Conservation (phyloP, 2,113 vertebrate genomes). For the Odobenus rosmarus region DNA sequence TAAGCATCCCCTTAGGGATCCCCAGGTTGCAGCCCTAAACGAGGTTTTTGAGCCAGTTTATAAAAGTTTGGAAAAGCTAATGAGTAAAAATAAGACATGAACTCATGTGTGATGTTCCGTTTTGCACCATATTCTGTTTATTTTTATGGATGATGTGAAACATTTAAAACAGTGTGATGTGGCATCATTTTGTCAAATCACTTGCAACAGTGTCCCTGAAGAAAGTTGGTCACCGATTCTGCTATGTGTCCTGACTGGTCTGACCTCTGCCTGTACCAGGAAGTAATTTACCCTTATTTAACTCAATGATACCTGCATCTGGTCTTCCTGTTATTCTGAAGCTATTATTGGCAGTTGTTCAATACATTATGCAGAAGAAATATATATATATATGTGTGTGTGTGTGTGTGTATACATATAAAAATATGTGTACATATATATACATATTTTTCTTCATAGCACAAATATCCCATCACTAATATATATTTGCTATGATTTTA, state of each 20-base stretch:
- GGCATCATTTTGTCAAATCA: not conserved
- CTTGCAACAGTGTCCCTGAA: fast-evolving
- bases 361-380: not conserved
- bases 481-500: not conserved
- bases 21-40: not conserved
- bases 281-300: not conserved
- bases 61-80: not conserved
- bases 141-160: not conserved
- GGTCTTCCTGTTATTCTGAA: not conserved
- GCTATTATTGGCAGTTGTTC: not conserved
- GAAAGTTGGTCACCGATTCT: fast-evolving
- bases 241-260: not conserved
- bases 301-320: not conserved
- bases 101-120: not conserved
- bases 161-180: not conserved
- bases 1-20: not conserved
- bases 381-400: not conserved
- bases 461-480: not conserved
- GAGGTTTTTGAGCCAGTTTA: not conserved
- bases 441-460: not conserved
- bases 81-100: not conserved
- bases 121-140: not conserved
- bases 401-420: not conserved
- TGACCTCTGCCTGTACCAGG: not conserved
- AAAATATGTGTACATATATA: not conserved